A percentile compares a stretch with the other conserved stretches of the same genome.
Conservation (phyloP, 2,888 invertebrate species). For the Drosophila basisetae region DNA sequence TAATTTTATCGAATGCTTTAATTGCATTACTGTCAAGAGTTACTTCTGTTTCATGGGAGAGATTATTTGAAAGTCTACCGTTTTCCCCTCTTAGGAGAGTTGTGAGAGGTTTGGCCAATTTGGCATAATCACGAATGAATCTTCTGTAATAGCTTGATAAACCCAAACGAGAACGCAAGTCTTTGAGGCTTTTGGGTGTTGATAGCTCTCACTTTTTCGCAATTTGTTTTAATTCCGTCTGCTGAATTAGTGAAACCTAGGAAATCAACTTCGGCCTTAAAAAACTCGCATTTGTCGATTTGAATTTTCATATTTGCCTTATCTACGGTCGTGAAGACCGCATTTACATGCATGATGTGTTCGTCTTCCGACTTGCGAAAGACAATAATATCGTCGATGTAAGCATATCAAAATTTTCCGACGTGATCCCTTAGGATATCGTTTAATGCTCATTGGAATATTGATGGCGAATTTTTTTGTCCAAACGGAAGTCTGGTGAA, state of each 20-base stretch:
- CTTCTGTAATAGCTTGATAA: too few relatives aligned
- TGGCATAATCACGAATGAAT: too few relatives aligned
- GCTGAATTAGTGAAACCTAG: slow-evolving; percentile 37
- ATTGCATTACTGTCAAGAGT: too few relatives aligned
- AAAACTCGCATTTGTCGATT: slow-evolving; percentile 40
- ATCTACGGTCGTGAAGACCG: slow-evolving; percentile 22
- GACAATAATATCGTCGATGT: slow-evolving; percentile 5
- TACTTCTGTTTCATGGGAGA: too few relatives aligned
- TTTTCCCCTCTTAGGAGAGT: too few relatives aligned
- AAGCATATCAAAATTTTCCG: slow-evolving; percentile 2
- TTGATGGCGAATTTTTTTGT: too few relatives aligned
- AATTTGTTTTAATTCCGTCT: slow-evolving; percentile 38
- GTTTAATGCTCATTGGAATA: slow-evolving; percentile 33
- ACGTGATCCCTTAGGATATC: slow-evolving; percentile 2
- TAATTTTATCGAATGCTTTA: too few relatives aligned
- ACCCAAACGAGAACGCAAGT: too few relatives aligned
- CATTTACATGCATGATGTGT: slow-evolving; percentile 23
- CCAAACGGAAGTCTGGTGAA: too few relatives aligned
- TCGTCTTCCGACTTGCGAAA: slow-evolving; percentile 20
- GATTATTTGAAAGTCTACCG: too few relatives aligned
- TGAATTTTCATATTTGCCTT: slow-evolving; percentile 32
- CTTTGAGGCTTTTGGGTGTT: too few relatives aligned
- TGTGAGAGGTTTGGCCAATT: too few relatives aligned
- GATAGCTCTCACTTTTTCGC: slow-evolving; percentile 3
- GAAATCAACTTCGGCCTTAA: slow-evolving; percentile 32